Conservation (phyloP, 2,113 vertebrate genomes). For the Heterotilapia buettikoferi region DNA sequence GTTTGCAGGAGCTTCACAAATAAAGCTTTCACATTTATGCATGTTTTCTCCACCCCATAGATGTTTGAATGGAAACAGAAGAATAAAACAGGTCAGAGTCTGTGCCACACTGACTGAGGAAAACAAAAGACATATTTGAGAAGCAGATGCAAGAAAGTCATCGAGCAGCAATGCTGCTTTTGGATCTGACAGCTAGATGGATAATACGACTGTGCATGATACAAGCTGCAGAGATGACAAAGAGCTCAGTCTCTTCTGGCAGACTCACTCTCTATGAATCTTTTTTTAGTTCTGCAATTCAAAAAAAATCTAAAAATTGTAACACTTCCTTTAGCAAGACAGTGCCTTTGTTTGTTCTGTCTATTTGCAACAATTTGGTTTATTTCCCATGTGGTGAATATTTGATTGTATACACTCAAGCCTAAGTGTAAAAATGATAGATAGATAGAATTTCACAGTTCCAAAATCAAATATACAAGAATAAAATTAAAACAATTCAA, state of each 20-base stretch:
- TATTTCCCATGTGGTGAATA: neutral
- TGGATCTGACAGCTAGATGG: neutral
- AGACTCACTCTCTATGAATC: neutral
- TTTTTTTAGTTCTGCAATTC: neutral
- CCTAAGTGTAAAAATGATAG: neutral
- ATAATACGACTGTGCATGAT: neutral
- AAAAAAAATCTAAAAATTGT: neutral
- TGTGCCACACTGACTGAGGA: neutral
- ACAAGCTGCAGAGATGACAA: neutral
- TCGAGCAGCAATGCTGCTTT: neutral
- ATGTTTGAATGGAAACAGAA: conserved; percentile 27
- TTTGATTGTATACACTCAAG: neutral
- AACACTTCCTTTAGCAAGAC: neutral
- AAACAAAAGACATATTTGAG: neutral
- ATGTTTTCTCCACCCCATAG: conserved; percentile 54
- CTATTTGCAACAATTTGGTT: neutral
- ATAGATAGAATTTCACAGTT: neutral
- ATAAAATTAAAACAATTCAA: neutral
- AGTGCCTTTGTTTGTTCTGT: neutral
- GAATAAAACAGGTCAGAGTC: neutral
- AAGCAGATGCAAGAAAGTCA: neutral
- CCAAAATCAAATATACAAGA: neutral
- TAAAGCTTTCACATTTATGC: neutral
- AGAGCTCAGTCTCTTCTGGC: neutral
- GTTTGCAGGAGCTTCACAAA: conserved; percentile 62